These are phyloP conservation scores for Eulemur macaco DNA, from an alignment of 2,113 vertebrate genomes.

Conservation along the genomic window DNA sequence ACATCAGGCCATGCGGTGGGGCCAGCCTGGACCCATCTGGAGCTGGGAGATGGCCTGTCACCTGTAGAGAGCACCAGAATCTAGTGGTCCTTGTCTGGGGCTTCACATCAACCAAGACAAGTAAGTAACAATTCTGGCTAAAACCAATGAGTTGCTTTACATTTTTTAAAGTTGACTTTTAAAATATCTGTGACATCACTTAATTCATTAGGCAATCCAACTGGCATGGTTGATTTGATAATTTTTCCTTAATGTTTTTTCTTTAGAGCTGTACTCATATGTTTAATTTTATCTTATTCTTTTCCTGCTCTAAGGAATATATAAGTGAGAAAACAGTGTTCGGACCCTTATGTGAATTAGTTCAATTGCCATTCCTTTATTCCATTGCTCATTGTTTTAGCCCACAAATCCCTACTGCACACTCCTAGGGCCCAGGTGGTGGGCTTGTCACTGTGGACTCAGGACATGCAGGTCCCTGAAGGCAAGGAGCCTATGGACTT, in stretches of 20 bases:
- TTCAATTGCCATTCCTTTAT: background rate
- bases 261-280: background rate
- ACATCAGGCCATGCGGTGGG: background rate
- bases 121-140: background rate
- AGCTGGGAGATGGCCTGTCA: background rate
- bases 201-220: background rate
- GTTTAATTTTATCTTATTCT: background rate
- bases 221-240: background rate
- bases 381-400: background rate
- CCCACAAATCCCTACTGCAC: background rate
- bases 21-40: accelerated
- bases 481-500: background rate
- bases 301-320: background rate
- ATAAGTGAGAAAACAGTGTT: background rate
- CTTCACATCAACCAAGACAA: background rate
- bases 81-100: background rate
- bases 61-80: background rate
- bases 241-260: background rate
- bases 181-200: background rate
- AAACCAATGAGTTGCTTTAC: background rate
- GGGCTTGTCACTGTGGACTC: background rate
- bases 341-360: background rate
- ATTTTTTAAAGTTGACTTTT: background rate
- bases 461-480: background rate
- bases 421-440: too few relatives aligned